Conservation (phyloP, 2,888 invertebrate species). For the Pseudococcus jackbeardsleyi region DNA sequence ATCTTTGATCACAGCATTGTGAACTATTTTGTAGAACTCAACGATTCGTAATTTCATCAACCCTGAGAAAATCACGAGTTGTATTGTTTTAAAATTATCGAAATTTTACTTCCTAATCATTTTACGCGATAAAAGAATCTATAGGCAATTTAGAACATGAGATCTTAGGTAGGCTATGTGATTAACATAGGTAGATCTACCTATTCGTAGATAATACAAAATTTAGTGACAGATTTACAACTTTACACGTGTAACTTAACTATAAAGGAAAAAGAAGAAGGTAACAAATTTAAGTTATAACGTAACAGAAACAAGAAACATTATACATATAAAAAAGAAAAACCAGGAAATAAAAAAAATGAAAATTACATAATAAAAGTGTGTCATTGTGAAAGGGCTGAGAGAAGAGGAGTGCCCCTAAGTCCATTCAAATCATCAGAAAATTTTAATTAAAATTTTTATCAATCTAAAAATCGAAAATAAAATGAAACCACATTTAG, state of each 20-base stretch:
- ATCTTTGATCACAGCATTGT: too few species aligned
- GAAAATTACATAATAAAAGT: not conserved
- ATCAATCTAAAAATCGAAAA: too few species aligned
- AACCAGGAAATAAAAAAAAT: constrained; percentile 14
- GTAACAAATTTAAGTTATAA: constrained; percentile 38
- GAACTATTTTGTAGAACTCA: too few species aligned
- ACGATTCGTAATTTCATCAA: too few species aligned
- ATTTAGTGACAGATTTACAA: not conserved
- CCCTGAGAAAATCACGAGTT: too few species aligned
- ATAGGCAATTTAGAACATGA: not conserved
- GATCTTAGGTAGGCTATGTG: constrained; percentile 19
- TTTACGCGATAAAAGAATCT: constrained; percentile 38
- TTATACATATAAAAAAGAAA: constrained; percentile 10
- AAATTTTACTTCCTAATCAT: not conserved
- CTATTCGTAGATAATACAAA: not conserved
- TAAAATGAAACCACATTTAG: too few species aligned
- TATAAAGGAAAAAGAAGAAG: constrained; percentile 8
- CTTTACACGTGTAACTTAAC: constrained; percentile 34
- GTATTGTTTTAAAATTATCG: not conserved
- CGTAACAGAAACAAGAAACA: constrained; percentile 42
- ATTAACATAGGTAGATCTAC: not conserved
- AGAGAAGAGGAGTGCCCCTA: too few species aligned
- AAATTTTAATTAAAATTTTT: too few species aligned
- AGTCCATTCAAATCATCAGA: too few species aligned
- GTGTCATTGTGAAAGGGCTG: too few species aligned